Evolutionary conservation across 92 coral and sea anemone genomes (phyloP).

Genomic region (Porites rus): DNA sequence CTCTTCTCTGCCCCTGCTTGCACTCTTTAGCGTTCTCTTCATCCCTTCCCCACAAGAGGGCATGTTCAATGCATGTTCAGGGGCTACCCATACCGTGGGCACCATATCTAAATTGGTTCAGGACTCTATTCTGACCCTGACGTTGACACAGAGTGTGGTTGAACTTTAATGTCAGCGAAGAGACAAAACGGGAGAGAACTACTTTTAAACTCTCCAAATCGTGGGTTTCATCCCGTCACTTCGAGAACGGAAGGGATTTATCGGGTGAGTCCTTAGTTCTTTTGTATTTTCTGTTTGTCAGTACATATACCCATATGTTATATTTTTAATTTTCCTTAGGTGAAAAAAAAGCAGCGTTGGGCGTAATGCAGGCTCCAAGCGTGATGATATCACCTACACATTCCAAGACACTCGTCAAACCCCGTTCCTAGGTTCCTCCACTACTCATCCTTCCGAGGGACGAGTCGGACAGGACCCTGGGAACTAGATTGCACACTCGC

Average conservation of each 20-base stretch:
- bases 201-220: background rate
- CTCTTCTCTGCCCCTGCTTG: too few species aligned
- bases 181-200: background rate
- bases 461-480: too few species aligned
- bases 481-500: background rate
- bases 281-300: background rate
- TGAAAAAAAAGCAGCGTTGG: conserved; percentile 1
- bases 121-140: too few species aligned
- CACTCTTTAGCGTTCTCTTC: too few species aligned
- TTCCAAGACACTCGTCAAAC: background rate
- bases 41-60: too few species aligned
- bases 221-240: background rate
- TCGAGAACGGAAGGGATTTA: background rate
- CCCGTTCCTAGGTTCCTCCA: background rate
- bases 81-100: too few species aligned
- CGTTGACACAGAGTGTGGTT: too few species aligned
- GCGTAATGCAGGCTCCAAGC: background rate
- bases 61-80: too few species aligned
- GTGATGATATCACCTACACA: too few species aligned
- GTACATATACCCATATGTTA: background rate
- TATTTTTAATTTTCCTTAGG: background rate
- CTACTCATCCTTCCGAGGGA: too few species aligned
- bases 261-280: background rate
- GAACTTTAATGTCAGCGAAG: background rate
- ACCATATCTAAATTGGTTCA: too few species aligned